A percentile compares a stretch with the other conserved stretches of the same genome.
phyloP scores from a whole-genome alignment of 2,888 invertebrate genomes.

The Drosophila aldrichi region DNA sequence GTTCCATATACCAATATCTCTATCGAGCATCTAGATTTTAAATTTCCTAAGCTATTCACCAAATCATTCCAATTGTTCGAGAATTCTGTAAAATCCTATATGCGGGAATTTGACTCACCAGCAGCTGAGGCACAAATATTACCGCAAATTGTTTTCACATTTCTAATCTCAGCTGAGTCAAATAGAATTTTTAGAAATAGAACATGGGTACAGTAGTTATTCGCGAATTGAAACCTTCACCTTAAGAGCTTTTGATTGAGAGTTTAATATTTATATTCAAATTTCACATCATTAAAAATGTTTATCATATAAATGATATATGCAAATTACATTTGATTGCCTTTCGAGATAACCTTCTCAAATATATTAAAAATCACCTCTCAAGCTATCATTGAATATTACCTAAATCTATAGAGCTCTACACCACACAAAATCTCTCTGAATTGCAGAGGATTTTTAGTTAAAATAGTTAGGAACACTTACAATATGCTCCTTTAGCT shows the following conservation, averaged over 20 bases:
- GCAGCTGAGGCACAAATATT: not conserved
- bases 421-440: not conserved
- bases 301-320: not conserved
- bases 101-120: not conserved
- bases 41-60: not conserved
- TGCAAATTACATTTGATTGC: not conserved
- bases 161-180: not conserved
- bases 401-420: not conserved
- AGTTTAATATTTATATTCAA: not conserved
- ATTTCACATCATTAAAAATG: not conserved
- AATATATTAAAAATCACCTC: not conserved
- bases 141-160: not conserved
- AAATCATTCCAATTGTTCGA: not conserved
- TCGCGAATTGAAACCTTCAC: not conserved
- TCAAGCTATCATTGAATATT: not conserved
- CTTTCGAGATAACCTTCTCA: not conserved
- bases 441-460: not conserved
- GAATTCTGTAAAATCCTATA: not conserved
- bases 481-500: constrained; percentile 92
- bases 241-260: no score
- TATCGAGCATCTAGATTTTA: no score
- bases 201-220: not conserved
- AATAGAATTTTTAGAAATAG: not conserved
- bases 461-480: constrained; percentile 76
- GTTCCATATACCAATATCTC: not conserved